These are phyloP conservation scores for Polymixis lichenea DNA, from an alignment of 2,888 invertebrate species.

Conservation along the genomic window DNA sequence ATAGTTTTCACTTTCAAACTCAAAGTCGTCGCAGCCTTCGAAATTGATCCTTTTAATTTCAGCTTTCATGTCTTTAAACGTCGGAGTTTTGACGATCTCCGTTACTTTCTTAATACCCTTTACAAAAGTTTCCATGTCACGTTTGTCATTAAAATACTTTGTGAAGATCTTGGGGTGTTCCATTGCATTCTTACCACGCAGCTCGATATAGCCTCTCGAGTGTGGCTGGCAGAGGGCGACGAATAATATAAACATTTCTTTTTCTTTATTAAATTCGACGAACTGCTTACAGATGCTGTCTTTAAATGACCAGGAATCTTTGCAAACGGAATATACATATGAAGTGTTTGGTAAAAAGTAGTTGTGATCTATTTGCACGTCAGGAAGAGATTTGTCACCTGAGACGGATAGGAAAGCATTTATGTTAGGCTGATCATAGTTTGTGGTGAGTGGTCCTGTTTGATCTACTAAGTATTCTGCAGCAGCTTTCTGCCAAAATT, in stretches of 20 bases:
- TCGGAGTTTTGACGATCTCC: conserved; percentile 80
- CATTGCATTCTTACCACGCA: conserved; percentile 76
- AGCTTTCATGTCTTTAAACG: conserved; percentile 78
- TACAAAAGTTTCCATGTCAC: conserved; percentile 81
- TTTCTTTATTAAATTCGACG: conserved; percentile 78
- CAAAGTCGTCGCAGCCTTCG: conserved; percentile 78
- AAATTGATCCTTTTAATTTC: conserved; percentile 80
- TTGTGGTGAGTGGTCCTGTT: conserved; percentile 83
- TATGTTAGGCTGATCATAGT: conserved; percentile 85
- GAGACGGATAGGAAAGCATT: conserved; percentile 84
- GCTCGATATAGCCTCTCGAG: conserved; percentile 80
- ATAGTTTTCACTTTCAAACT: conserved; percentile 80
- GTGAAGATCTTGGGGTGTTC: conserved; percentile 83
- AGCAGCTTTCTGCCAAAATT: conserved; percentile 81
- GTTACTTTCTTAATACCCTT: conserved; percentile 78
- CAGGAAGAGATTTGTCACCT: conserved; percentile 78
- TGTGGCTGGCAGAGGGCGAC: conserved; percentile 83
- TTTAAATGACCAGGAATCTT: conserved; percentile 76
- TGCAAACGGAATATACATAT: conserved; percentile 79
- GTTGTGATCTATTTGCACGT: conserved; percentile 86
- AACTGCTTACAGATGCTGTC: conserved; percentile 83
- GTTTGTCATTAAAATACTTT: conserved; percentile 82
- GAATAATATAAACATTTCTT: conserved; percentile 83
- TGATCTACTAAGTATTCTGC: conserved; percentile 83
- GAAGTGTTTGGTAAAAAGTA: conserved; percentile 84